Base-by-base conservation (phyloP, 2,113 vertebrate genomes). In the Leiothrix lutea region DNA sequence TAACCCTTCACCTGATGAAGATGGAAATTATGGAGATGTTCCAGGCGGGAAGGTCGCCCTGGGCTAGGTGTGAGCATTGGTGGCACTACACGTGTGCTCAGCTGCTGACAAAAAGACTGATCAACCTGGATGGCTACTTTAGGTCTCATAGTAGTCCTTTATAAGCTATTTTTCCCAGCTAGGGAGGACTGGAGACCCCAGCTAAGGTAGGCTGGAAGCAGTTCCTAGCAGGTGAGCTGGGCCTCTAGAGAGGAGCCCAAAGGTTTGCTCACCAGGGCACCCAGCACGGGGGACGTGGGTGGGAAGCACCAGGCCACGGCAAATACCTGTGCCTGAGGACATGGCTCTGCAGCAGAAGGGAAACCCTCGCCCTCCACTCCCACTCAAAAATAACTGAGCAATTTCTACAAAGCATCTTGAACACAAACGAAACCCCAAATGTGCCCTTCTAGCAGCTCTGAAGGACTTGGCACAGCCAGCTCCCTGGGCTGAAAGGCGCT, bases 21-120 rank as follows among this genome's bases (percentile, higher is more conserved):
- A 36, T 33, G 65, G 61, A 69, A 85, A 48, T 33, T 9, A 33
- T 0, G 3, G 70, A 62, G 73, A 35, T 58, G 26, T 18, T 89
- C 14, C 33, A 35, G 38, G 29, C 0, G 0, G 35, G 29, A 91
- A 21, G 29, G 35, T 24, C 0, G 0, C 26, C 33, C 66, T 35
- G 36, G 71, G 67, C 35, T 44, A 56, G 29, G 36, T 25, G 45
- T 2, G 8, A 31, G 70, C 17, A 12, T 11, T 36, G 84, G 73
- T 3, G 5, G 38, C 29, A 31, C n/a, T 31, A 51, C 8, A 10
- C 4, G 5, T 0, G 0, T 25, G 26, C 74, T 75, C 4, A 5
- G 47, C 79, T 64, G 56, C 70, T 81, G 65, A 57, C 26, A 67
- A 51, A 86, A 71, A 84, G 69, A 58, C 79, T 40, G 31, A 77